Evolutionary conservation across 2,113 vertebrate genomes (phyloP).

Genomic region (Hypomesus transpacificus): DNA sequence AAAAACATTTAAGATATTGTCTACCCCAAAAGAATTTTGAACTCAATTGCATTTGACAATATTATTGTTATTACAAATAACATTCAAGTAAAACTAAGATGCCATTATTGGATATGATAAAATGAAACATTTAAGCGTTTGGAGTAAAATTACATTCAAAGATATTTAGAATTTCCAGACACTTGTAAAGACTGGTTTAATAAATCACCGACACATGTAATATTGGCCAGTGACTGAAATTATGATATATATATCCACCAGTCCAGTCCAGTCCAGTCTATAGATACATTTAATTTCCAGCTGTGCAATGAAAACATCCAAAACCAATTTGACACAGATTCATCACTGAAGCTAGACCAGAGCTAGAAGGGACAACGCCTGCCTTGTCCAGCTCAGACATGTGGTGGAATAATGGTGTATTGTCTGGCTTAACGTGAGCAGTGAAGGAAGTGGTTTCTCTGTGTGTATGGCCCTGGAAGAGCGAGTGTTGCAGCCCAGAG

Average conservation of each 20-base stretch:
- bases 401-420: no score
- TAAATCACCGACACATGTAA: not conserved
- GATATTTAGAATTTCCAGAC: not conserved
- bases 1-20: no score
- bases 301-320: not conserved
- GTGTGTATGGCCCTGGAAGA: not conserved
- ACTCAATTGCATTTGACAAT: no score
- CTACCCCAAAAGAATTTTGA: no score
- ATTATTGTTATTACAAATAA: no score
- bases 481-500: not conserved
- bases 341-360: no score
- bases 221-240: conserved; percentile 3
- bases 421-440: no score
- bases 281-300: not conserved
- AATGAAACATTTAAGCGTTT: not conserved
- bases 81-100: no score
- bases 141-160: conserved; percentile 1
- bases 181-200: not conserved
- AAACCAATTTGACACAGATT: not conserved
- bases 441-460: no score
- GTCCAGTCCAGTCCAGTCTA: not conserved
- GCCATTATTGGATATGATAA: no score
- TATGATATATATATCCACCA: not conserved
- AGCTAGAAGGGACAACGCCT: no score
- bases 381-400: no score